Base-by-base conservation (phyloP, 2,797 vertebrate species). In the Miichthys miiuy region DNA sequence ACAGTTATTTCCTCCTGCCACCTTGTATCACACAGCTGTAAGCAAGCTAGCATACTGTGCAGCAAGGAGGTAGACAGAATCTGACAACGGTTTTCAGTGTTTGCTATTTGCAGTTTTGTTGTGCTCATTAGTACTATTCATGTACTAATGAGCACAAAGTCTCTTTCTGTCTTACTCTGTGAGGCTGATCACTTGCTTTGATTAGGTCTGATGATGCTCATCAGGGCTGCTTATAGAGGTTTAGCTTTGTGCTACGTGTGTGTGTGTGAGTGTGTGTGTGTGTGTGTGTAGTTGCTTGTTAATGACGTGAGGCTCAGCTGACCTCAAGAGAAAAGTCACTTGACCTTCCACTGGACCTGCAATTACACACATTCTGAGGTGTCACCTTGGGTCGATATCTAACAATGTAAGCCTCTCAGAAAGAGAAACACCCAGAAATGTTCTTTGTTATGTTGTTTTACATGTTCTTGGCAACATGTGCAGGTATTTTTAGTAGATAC, bases 131-230 rank as follows among this genome's bases (percentile, higher is more conserved):
- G 54, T n/a, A 6, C 65, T 42, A 54, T 64, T 77, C 47, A 30
- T 76, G 11, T 66, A 34, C 44, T 54, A 67, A 58, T 56, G n/a
- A n/a, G n/a, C 27, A 56, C 70, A 67, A 72, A 66, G 57, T 63
- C 25, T 62, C 48, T 48, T 57, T 65, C 68, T 76, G 20, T 72
- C 65, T 68, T n/a, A 58, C 56, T 50, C 52, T 46, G 25, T 42
- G 58, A 81, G 58, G 51, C 64, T 84, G 81, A 86, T 88, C 80
- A 67, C 66, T 68, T 62, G 41, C 86, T 86, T 81, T 89, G 85
- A 92, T 88, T 79, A 71, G 48, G 72, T 54, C 54, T 86, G 82
- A 87, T 83, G 79, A 81, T 79, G 64, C 79, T 84, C 66, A 83
- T 83, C 76, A 81, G 63, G 38, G 69, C 50, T 67, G 38, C 55